Evolutionary conservation across 64 coral and sea anemone genomes (phyloP), one percentile per base, ranked within the genome.

Genomic region (Montipora cactus): DNA sequence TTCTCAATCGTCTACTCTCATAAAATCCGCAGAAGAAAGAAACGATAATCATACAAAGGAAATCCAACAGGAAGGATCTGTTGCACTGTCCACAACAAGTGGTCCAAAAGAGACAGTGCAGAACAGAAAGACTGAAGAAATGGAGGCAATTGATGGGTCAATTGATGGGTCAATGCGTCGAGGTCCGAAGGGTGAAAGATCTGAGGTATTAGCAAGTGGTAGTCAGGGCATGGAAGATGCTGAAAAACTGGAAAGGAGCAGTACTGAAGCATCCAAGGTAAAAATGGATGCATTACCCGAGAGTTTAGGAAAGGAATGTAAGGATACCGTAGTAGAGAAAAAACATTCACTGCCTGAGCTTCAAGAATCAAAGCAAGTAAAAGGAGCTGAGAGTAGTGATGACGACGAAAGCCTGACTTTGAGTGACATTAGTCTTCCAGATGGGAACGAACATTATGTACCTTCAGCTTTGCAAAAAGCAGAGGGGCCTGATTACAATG

Each of bases 381-480:
- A 50, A 72, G 64, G 66, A 7, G 47, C 46, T 6, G 76, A 49
- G 64, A 15, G 5, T 5, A 86, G 66, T 16, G 67, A 86, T 83
- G 66, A 86, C 0, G 82, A 86, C 7, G 82, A 86, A 72, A 86
- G 82, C 47, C 49, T 86, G 66, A 64, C 49, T 86, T 86, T 86
- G 67, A 86, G 82, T 72, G 82, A 86, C 49, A 44, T 86, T 72
- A 86, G 82, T 71, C 64, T 86, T 5, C 82, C 82, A 71, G 82
- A 86, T 86, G 82, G 66, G 3, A 71, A 49, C 4, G 81, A 83
- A 47, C 46, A 47, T 19, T 72, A 71, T 71, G 59, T 86, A 49
- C 82, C 82, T 15, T 86, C 82, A 47, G 76, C 18, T 18, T 7
- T 50, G 8, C 82, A 72, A 23, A 47, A 18, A 67, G 64, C 64